These are phyloP conservation scores for Meriones psammophilus DNA, from an alignment of 2,797 vertebrate genomes.

Conservation along the genomic window DNA sequence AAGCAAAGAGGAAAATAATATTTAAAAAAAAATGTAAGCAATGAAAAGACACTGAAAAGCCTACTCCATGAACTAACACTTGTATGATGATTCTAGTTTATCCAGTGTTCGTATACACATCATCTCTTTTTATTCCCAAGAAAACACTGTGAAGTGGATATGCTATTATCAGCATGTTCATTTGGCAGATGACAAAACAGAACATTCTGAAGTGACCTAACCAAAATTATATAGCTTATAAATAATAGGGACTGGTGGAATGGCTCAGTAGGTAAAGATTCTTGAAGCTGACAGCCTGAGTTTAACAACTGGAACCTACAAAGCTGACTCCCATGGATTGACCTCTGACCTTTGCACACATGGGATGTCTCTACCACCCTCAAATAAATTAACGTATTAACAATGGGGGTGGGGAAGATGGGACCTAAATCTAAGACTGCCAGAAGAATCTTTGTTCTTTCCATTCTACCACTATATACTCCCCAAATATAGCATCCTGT, in stretches of 20 bases:
- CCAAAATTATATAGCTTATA: constrained; percentile 17
- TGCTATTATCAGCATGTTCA: constrained; percentile 7
- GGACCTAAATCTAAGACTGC: constrained; percentile 13
- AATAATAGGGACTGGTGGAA: background rate
- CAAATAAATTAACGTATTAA: background rate
- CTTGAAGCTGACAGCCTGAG: background rate
- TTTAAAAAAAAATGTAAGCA: constrained; percentile 2
- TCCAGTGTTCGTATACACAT: background rate
- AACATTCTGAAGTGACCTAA: constrained; percentile 44
- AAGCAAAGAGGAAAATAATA: constrained; percentile 53
- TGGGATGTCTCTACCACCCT: background rate
- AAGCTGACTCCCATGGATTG: background rate
- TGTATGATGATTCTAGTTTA: constrained; percentile 44
- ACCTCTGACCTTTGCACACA: background rate
- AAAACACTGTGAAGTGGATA: background rate
- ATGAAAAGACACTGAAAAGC: constrained; percentile 28
- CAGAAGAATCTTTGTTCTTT: background rate
- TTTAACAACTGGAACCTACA: background rate
- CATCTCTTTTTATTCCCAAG: constrained; percentile 5
- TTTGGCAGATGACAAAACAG: constrained; percentile 56
- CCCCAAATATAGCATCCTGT: background rate
- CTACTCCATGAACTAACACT: constrained; percentile 14
- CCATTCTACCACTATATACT: background rate
- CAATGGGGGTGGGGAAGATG: background rate
- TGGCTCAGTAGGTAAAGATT: background rate